These are phyloP conservation scores for Percopsis omiscomaycus DNA, from an alignment of 2,797 vertebrate species.

Conservation along the genomic window DNA sequence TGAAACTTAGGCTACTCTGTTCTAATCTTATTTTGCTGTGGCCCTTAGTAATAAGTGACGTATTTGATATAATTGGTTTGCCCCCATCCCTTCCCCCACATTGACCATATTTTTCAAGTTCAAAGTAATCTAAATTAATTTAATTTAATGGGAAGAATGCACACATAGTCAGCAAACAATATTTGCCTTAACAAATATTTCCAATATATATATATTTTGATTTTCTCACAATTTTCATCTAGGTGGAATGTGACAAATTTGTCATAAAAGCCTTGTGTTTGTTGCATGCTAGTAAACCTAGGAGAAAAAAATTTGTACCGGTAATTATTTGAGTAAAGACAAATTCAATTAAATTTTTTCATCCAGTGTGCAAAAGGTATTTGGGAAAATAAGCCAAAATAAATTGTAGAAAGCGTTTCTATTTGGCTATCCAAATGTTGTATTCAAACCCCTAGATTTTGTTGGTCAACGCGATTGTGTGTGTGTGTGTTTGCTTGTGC, in stretches of 20 bases:
- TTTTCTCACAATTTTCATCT: not conserved
- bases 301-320: too few relatives aligned
- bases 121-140: conserved; percentile 43
- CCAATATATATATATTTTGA: not conserved
- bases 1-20: conserved; percentile 37
- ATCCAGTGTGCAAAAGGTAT: conserved; percentile 13
- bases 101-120: conserved; percentile 50
- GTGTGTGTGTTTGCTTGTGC: conserved; percentile 28
- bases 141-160: not conserved
- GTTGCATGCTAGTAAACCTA: conserved; percentile 9
- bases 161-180: not conserved
- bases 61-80: conserved; percentile 73
- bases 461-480: conserved; percentile 27
- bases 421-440: conserved; percentile 37
- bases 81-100: conserved; percentile 60
- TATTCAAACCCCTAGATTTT: conserved; percentile 41
- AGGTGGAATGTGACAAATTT: conserved; percentile 7
- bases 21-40: conserved; percentile 57
- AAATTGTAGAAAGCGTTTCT: conserved; percentile 11
- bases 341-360: conserved; percentile 8
- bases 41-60: conserved; percentile 78
- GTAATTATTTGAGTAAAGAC: too few relatives aligned
- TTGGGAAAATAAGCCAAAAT: conserved; percentile 32
- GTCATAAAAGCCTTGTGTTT: conserved; percentile 1
- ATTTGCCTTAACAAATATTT: conserved; percentile 10